phyloP scores from a whole-genome alignment of 2,113 vertebrate species.

The Pica pica region DNA sequence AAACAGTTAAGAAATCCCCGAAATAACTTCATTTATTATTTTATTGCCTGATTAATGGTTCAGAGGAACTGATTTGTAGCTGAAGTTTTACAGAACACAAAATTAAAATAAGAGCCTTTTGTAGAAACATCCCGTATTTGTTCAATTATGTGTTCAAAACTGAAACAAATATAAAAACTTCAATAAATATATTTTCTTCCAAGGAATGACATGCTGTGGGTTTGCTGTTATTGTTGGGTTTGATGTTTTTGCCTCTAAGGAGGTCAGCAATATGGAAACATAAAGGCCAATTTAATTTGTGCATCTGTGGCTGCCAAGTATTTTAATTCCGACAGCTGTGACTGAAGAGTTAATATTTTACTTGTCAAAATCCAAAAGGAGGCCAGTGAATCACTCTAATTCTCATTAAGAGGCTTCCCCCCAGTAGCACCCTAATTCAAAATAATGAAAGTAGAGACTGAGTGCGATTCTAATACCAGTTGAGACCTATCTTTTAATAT shows the following conservation, averaged over 20 bases:
- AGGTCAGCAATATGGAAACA: constrained; percentile 99
- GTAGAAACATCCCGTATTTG: constrained; percentile 53
- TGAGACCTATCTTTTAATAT: constrained; percentile 99
- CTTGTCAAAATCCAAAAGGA: constrained; percentile 98
- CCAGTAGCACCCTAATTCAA: constrained; percentile 99
- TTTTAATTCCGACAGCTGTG: constrained; percentile 99
- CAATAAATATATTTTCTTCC: constrained; percentile 75
- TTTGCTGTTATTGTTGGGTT: constrained; percentile 79
- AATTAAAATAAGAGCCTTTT: constrained; percentile 69
- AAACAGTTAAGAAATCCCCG: constrained; percentile 76
- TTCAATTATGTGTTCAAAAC: constrained; percentile 70
- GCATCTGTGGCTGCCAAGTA: constrained; percentile 99
- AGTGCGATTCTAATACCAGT: constrained; percentile 98
- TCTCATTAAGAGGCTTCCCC: constrained; percentile 99
- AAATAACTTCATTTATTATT: constrained; percentile 68
- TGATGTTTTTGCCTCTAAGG: constrained; percentile 90
- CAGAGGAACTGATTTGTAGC: constrained; percentile 45
- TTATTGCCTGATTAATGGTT: constrained; percentile 69
- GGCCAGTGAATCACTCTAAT: constrained; percentile 99
- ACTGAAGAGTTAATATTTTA: constrained; percentile 99
- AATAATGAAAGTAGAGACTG: constrained; percentile 99
- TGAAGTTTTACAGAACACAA: constrained; percentile 49
- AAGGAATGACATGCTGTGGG: constrained; percentile 75
- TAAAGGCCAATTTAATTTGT: constrained; percentile 99
- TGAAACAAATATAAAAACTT: constrained; percentile 71